Base-by-base conservation (phyloP, 2,797 vertebrate genomes). In the Oryzias dopingdopingensis region DNA sequence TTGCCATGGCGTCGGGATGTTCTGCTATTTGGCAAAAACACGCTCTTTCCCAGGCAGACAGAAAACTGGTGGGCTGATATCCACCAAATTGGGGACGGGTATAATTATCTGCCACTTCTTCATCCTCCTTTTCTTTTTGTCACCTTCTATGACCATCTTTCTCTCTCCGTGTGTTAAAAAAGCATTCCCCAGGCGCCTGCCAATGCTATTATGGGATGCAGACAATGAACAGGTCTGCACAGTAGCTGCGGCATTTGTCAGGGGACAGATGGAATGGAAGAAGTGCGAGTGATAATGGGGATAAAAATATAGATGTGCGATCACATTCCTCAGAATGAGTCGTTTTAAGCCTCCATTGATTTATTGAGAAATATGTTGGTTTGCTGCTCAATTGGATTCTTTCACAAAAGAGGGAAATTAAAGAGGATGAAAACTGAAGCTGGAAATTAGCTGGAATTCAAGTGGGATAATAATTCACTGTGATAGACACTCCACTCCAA, bases 1-100 rank as follows among this genome's bases (percentile, higher is more conserved):
- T 94, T 94, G 91, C 93, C 82, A 92, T 93, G 91, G 90, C 42
- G 60, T 88, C 84, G 42, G 45, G 79, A 73, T 91, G 76, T 87
- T 89, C 83, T 83, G 82, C 83, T 90, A 85, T 82, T 78, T 71
- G 81, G 82, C 68, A 62, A 61, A 75, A 74, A 84, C 56, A 77
- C 58, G 53, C 62, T 37, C 10, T 37, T 3, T 74, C 68, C 55
- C 52, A 75, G 62, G 69, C 66, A 70, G 52, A 58, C 42, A 45
- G 49, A 74, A 42, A 67, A 78, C 47, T 24, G 2, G 13, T 59
- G 49, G 62, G 59, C 63, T 64, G 56, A 32, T 83, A 76, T 80
- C 84, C 78, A 67, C 76, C 62, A 76, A 80, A 79, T 72, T 71
- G 64, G 62, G 56, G 50, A 83, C 70, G 55, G 69, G 78, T 73